phyloP scores from a whole-genome alignment of 2,888 invertebrate species.

The Polydrusus cervinus region DNA sequence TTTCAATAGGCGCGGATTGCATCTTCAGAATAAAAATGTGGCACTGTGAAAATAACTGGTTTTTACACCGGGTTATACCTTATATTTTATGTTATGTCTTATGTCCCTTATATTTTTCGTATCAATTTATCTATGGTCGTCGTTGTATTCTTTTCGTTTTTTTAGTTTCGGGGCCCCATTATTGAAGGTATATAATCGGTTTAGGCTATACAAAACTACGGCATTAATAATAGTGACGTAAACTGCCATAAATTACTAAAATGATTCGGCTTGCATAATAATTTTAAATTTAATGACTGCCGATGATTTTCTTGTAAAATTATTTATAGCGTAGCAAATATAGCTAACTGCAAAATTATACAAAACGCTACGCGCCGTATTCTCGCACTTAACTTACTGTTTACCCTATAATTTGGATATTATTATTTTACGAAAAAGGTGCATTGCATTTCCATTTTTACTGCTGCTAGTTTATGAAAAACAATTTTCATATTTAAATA shows the following conservation, averaged over 20 bases:
- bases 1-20: conserved; percentile 59
- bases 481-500: conserved; percentile 13
- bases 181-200: conserved; percentile 46
- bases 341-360: conserved; percentile 49
- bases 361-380: conserved; percentile 34
- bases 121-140: conserved; percentile 53
- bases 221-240: conserved; percentile 49
- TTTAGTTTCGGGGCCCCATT: conserved; percentile 42
- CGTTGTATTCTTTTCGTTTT: conserved; percentile 37
- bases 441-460: conserved; percentile 36
- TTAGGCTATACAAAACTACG: conserved; percentile 38
- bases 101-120: conserved; percentile 44
- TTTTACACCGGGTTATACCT: conserved; percentile 61
- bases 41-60: conserved; percentile 64
- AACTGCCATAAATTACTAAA: conserved; percentile 50
- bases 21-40: conserved; percentile 54
- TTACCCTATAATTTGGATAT: conserved; percentile 37
- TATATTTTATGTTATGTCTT: conserved; percentile 52
- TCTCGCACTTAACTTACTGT: conserved; percentile 33
- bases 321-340: conserved; percentile 48
- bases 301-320: conserved; percentile 48
- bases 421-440: conserved; percentile 30
- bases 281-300: conserved; percentile 47
- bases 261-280: conserved; percentile 50
- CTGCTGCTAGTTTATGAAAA: conserved; percentile 15